Evolutionary conservation across 2,113 vertebrate species (phyloP), one percentile per base, ranked within the genome.

Genomic region (Steatornis caripensis): DNA sequence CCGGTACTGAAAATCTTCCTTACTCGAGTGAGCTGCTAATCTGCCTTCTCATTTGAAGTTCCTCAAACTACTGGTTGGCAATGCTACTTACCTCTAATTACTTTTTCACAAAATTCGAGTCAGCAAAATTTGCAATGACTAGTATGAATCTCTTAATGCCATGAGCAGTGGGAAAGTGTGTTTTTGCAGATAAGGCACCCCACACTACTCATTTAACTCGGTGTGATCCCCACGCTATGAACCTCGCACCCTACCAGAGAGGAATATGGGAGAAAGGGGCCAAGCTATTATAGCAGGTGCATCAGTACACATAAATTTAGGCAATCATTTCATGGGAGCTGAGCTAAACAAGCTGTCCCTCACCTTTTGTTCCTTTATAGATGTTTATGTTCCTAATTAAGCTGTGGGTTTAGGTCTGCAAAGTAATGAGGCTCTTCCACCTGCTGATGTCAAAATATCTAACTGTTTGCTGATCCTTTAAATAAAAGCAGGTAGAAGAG

Each of bases 381-480:
- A 57, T 97, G 96, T 82, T 97, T 94, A 88, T 96, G 70, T 75
- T 91, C 16, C 93, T 97, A 97, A 97, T 97, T 95, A 97, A 96
- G 76, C 83, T 72, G 93, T 75, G 51, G 90, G 82, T 85, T 96
- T 89, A 60, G 77, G 74, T 93, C 84, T 97, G 93, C 45, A 78
- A 81, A 76, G 87, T 75, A 96, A 96, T 95, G 92, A 95, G 87
- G 62, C 80, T 94, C 41, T 95, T 92, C 85, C n/a, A 89, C 55
- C 82, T 84, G 89, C 89, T 60, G 79, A 74, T 96, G 91, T 93
- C 79, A 84, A 78, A 96, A 74, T 90, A 97, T 43, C 93, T 96
- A 95, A 57, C 71, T 92, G 75, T 84, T 92, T 89, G 85, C 76
- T 96, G 82, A 65, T 93, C 37, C 51, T 54, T 84, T 45, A 46